Evolutionary conservation across 2,113 vertebrate genomes (phyloP).

Genomic region (Lanius collurio): DNA sequence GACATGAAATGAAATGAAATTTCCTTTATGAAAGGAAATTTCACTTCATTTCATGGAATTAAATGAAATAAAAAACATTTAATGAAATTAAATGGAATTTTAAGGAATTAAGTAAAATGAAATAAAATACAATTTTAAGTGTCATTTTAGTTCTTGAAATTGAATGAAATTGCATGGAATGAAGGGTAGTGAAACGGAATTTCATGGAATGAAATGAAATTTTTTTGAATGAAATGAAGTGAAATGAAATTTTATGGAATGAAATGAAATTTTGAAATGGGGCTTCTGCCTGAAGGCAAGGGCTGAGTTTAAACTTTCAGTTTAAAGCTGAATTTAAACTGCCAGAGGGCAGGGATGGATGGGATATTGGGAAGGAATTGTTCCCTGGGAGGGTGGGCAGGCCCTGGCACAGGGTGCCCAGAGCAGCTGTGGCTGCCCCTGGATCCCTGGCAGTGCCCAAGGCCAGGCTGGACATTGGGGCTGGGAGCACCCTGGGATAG

Average conservation of each 20-base stretch:
- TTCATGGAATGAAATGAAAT: not conserved
- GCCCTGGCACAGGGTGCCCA: not conserved
- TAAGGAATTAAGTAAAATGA: not conserved
- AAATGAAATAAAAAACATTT: not conserved
- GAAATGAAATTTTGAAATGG: not conserved
- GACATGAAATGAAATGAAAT: not conserved
- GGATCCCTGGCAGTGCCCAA: not conserved
- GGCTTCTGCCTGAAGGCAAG: not conserved
- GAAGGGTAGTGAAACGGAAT: not conserved
- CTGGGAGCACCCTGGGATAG: accelerated
- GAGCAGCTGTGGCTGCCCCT: not conserved
- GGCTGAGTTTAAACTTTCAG: not conserved
- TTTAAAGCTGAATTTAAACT: not conserved
- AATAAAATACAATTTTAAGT: not conserved
- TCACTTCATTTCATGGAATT: accelerated
- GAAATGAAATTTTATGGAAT: not conserved
- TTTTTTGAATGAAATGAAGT: not conserved
- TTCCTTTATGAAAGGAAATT: not conserved
- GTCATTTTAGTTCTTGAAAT: not conserved
- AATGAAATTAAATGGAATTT: not conserved
- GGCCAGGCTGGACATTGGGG: accelerated
- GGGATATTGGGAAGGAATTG: not conserved
- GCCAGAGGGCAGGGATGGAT: not conserved
- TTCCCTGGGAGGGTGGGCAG: accelerated
- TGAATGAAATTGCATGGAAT: not conserved